Evolutionary conservation across 2,888 invertebrate genomes (phyloP), one percentile per base, ranked within the genome.

Genomic region (Pseudococcus longispinus): DNA sequence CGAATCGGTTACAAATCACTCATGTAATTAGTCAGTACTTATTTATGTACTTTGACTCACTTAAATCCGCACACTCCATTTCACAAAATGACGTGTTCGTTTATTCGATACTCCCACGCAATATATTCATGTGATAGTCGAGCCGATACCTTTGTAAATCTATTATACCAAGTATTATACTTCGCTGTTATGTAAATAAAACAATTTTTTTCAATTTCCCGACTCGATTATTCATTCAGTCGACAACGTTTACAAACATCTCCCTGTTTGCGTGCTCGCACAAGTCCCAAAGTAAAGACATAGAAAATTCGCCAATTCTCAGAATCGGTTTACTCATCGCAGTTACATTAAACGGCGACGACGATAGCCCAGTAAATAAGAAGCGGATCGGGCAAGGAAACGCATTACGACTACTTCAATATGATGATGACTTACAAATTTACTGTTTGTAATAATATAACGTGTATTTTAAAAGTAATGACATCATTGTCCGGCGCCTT

Each of bases 401-500:
- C 29, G 70, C 18, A 70, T 11, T 4, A 13, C 8, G 32, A 29
- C 23, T 23, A 23, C 60, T 23, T 60, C 60, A 23, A 60, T 60
- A 60, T 6, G 23, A 60, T 60, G 60, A 60, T 60, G 23, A 60
- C 60, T 60, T 60, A 60, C 60, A 23, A 60, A 60, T 60, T 60
- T 60, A 60, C 9, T 11, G 60, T 55, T 15, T 13, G 55, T 55
- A 55, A 13, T 60, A 23, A 9, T 51, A 20, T 23, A 60, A 70
- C 20, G 70, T 70, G 29, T 70, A 70, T 70, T 70, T 70, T 70
- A 9, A 32, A 29, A 15, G 18, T 70, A 70, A 70, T 70, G 32
- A 70, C 70, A 70, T 70, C 70, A 70, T 70, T 70, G 70, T 29
- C 70, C 32, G 70, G 70, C 70, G 70, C 29, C 70, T 70, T 70